Conservation (phyloP, 2,797 vertebrate genomes). For the Urocyon cinereoargenteus region DNA sequence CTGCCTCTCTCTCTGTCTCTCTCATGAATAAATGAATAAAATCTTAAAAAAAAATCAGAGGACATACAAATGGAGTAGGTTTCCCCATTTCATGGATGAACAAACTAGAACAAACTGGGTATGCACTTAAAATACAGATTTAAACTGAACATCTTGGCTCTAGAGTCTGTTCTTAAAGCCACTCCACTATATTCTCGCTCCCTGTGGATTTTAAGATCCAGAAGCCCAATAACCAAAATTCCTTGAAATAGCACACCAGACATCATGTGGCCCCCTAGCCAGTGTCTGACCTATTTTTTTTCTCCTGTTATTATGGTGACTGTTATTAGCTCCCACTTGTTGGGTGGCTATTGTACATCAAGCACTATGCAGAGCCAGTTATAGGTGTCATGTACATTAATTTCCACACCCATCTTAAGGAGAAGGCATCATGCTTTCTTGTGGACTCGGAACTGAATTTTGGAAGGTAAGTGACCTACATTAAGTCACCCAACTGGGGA, state of each 20-base stretch:
- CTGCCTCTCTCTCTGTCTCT: too few species aligned
- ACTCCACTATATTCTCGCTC: background rate
- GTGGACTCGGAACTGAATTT: background rate
- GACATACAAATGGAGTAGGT: background rate
- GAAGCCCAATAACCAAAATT: background rate
- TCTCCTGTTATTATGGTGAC: background rate
- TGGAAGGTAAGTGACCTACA: fast-evolving
- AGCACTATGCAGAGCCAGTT: background rate
- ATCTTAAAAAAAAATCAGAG: too few species aligned
- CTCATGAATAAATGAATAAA: too few species aligned
- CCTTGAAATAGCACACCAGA: background rate
- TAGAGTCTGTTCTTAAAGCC: background rate
- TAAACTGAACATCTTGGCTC: background rate
- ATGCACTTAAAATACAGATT: background rate
- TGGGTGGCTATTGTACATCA: background rate
- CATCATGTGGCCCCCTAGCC: too few species aligned
- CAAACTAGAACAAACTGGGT: background rate
- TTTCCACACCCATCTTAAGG: background rate
- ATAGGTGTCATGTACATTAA: background rate
- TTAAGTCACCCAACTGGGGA: too few species aligned
- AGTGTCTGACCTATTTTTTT: background rate
- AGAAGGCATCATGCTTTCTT: background rate
- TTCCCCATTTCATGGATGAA: background rate
- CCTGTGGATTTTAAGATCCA: background rate
- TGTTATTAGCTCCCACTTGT: background rate